A percentile compares a stretch with the other conserved stretches of the same genome.
Conservation (phyloP, 2,797 vertebrate species). For the Aulostomus chinensis region DNA sequence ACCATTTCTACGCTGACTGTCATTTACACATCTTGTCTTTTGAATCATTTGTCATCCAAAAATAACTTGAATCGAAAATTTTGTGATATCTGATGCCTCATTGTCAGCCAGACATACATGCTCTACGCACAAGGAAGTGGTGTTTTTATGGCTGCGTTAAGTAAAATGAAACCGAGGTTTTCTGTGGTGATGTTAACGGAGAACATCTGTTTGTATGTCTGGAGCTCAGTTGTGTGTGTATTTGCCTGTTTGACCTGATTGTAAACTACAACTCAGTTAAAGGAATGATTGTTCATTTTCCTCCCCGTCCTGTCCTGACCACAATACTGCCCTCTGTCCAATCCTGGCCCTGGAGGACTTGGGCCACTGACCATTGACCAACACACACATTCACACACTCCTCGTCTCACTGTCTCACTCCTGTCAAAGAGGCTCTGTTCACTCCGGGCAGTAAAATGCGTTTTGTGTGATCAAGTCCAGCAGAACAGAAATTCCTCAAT, state of each 20-base stretch:
- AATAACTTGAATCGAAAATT: no score
- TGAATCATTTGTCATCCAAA: no score
- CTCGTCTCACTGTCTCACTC: constrained; percentile 29
- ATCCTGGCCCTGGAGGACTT: constrained; percentile 33
- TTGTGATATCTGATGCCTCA: no score
- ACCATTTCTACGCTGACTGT: no score
- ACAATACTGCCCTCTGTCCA: constrained; percentile 66
- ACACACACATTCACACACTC: constrained; percentile 21
- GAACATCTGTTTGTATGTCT: constrained; percentile 24
- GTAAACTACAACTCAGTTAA: constrained; percentile 46
- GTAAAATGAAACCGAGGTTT: constrained; percentile 8
- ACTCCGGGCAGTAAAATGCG: constrained; percentile 18
- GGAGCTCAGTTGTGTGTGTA: background rate
- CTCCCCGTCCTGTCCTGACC: constrained; percentile 21
- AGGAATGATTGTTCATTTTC: constrained; percentile 49
- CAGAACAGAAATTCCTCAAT: background rate
- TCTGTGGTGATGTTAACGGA: constrained; percentile 4
- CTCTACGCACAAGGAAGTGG: no score
- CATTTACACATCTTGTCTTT: no score
- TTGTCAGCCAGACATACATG: no score
- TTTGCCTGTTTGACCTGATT: constrained; percentile 30
- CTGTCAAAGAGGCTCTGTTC: constrained; percentile 43
- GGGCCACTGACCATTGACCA: constrained; percentile 57
- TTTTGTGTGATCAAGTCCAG: constrained; percentile 27
- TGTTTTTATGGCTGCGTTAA: no score